These are phyloP conservation scores for Cheilosia variabilis DNA, from an alignment of 2,888 invertebrate genomes.

Conservation along the genomic window DNA sequence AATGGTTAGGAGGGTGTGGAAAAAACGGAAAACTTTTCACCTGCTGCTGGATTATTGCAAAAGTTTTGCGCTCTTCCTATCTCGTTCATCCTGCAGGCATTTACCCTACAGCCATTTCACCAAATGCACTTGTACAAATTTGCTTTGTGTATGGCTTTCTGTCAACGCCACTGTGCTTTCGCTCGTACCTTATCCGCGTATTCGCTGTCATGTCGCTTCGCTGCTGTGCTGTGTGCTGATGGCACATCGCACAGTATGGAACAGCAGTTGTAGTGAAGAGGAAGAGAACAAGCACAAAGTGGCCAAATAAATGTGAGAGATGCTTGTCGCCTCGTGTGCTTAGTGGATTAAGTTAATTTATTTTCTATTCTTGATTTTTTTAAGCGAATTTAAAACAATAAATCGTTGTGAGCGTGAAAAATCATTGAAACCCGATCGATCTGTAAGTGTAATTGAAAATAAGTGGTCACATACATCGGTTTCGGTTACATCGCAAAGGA, in stretches of 20 bases:
- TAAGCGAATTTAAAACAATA: background rate
- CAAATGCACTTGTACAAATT: conserved; percentile 43
- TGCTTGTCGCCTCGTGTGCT: conserved; percentile 46
- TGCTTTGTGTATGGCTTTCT: conserved; percentile 39
- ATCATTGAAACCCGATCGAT: conserved; percentile 6
- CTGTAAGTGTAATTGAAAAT: conserved; percentile 44
- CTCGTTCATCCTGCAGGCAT: conserved; percentile 17
- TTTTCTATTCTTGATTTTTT: conserved; percentile 23
- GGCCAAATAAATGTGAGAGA: conserved; percentile 27
- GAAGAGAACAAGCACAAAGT: conserved; percentile 23
- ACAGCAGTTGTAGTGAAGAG: conserved; percentile 19
- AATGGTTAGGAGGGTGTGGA: background rate
- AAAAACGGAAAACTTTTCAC: conserved; percentile 26
- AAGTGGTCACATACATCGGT: conserved; percentile 56
- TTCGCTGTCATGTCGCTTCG: conserved; percentile 37
- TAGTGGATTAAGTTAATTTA: conserved; percentile 26
- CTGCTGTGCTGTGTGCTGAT: background rate
- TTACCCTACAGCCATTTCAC: background rate
- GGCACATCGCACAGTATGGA: conserved; percentile 18
- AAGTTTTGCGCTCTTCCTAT: conserved; percentile 8
- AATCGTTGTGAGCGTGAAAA: background rate
- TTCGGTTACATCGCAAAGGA: conserved; percentile 12
- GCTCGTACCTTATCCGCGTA: conserved; percentile 33
- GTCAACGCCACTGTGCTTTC: conserved; percentile 41
- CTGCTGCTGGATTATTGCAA: conserved; percentile 37